Evolutionary conservation across 2,113 vertebrate species (phyloP).

Genomic region (Odobenus rosmarus): DNA sequence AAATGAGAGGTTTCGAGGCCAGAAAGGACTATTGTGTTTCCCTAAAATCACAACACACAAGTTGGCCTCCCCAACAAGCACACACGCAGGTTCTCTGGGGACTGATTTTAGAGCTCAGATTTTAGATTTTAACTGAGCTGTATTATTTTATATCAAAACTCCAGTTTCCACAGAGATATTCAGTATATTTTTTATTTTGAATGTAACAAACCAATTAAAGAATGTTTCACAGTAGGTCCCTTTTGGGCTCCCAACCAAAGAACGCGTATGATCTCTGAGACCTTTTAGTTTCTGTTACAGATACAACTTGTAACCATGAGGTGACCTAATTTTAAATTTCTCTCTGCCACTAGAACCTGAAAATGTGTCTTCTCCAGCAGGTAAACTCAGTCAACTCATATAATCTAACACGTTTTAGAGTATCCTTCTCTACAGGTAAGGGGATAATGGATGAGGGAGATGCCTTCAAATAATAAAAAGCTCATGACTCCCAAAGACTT

Average conservation of each 20-base stretch:
- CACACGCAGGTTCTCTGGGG: neutral
- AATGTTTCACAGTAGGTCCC: constrained; percentile 22
- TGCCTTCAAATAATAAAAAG: neutral
- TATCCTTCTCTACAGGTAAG: neutral
- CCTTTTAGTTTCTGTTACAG: constrained; percentile 51
- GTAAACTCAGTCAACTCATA: neutral
- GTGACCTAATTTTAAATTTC: constrained; percentile 67
- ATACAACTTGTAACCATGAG: constrained; percentile 25
- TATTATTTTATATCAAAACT: constrained; percentile 55
- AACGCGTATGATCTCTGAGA: constrained; percentile 18
- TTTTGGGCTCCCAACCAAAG: constrained; percentile 39
- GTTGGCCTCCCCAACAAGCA: neutral
- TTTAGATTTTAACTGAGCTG: neutral
- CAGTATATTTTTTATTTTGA: constrained; percentile 26
- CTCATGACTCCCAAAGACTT: neutral
- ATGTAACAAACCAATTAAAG: constrained; percentile 51
- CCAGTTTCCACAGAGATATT: constrained; percentile 40
- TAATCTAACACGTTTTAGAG: neutral
- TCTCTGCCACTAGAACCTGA: constrained; percentile 39
- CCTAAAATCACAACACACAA: neutral
- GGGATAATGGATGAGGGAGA: neutral
- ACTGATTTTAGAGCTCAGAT: neutral
- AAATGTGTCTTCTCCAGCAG: neutral
- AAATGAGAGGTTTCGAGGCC: neutral
- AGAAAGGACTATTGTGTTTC: neutral